Base-by-base conservation (phyloP, 2,113 vertebrate species). In the Grallaria varia region DNA sequence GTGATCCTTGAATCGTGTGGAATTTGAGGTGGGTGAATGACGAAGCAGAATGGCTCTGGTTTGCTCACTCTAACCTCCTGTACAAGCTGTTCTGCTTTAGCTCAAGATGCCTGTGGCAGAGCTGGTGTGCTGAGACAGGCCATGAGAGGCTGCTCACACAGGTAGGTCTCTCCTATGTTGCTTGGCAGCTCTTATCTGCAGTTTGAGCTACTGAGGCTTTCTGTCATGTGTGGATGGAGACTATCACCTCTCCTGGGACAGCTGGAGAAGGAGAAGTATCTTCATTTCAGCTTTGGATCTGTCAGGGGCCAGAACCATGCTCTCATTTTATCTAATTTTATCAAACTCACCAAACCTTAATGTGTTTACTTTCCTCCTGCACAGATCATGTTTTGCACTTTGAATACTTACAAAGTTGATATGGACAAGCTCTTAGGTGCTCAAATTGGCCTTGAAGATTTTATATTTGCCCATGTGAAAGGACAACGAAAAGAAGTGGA, bases 381-480 rank as follows among this genome's bases (percentile, higher is more conserved):
- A 30, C 96, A 99, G 99, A 99, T 99, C 94, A 97, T 99, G 93
- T 99, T 99, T 96, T 99, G 99, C 91, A 99, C 99, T 69, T 98
- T 99, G 96, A 99, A 99, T 96, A 99, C 99, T 50, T 99, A 99
- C 95, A 99, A 98, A 98, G 97, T 98, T 50, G 99, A 99, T 97
- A 99, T 99, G 99, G 99, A 98, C 40, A 99, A 98, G 94, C 98
- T 99, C 67, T 97, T 99, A 64, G 99, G 99, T 72, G 98, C 98
- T 8, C 99, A 99, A 86, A 98, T 99, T 42, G 99, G 99, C 52
- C 98, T 99, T 16, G 99, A 99, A 94, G 99, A 99, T 95, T 99
- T 99, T 75, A 99, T 99, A 97, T 99, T 99, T 94, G 99, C 99
- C 84, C 99, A 99, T 23, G 69, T 99, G 50, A 99, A 98, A 97